Conservation (phyloP, 1,140 invertebrate genomes). For the Ridgeia piscesae region DNA sequence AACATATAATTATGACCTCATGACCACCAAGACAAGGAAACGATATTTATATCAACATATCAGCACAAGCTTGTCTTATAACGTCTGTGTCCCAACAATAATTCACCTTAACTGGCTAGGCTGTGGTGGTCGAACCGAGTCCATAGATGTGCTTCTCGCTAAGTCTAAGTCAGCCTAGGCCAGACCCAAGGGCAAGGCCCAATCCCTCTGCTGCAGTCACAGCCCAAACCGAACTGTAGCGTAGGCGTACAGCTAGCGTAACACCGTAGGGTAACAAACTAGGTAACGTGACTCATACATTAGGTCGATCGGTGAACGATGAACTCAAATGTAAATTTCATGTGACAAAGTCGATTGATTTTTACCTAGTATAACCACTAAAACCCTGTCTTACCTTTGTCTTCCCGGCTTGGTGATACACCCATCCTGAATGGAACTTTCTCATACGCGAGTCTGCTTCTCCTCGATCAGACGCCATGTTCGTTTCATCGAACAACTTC, state of each 20-base stretch:
- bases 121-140: too few species aligned
- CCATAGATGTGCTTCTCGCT: too few species aligned
- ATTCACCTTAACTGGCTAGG: background rate
- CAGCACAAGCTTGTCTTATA: background rate
- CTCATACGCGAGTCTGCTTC: background rate
- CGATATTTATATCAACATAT: background rate
- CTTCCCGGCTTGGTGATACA: background rate
- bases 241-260: too few species aligned
- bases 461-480: background rate
- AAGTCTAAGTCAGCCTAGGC: too few species aligned
- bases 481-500: background rate
- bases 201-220: too few species aligned
- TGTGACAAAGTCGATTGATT: background rate
- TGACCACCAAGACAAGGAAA: background rate
- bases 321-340: background rate
- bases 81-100: background rate
- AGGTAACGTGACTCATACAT: background rate
- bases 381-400: background rate
- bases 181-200: too few species aligned
- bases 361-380: background rate
- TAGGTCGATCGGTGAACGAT: background rate
- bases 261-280: too few species aligned
- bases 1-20: too few species aligned
- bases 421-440: background rate
- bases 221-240: too few species aligned